A percentile compares a stretch with the other conserved stretches of the same genome.
These are phyloP conservation scores for Tryphoninae sp. DNA, from an alignment of 2,888 invertebrate genomes.

Conservation along the genomic window DNA sequence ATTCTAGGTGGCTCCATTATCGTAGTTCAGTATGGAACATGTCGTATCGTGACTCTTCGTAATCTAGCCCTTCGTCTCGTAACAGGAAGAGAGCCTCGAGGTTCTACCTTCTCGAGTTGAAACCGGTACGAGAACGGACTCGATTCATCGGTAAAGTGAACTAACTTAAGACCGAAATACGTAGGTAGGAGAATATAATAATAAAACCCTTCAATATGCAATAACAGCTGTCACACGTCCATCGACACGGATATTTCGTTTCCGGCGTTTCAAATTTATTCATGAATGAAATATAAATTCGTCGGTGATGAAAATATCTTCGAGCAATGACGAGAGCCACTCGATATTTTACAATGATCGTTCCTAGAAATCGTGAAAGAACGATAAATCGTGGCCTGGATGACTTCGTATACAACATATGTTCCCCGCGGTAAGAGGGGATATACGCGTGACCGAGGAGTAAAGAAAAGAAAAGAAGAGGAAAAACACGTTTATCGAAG, in stretches of 20 bases:
- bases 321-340: not conserved
- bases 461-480: not conserved
- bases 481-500: constrained; percentile 3
- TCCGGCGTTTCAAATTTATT: not conserved
- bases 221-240: not conserved
- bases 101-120: constrained; percentile 1
- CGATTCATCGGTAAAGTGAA: constrained; percentile 22
- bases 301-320: not conserved
- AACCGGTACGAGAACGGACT: constrained; percentile 7
- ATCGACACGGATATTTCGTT: not conserved
- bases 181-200: not conserved
- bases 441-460: not conserved
- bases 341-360: not conserved
- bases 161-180: not conserved
- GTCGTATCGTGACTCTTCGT: constrained; percentile 31
- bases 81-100: constrained; percentile 37
- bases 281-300: not conserved
- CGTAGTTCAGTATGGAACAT: constrained; percentile 16
- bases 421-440: not conserved
- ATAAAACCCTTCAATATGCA: not conserved
- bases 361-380: not conserved
- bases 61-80: constrained; percentile 12
- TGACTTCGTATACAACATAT: not conserved
- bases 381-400: not conserved
- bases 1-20: constrained; percentile 39